Percentiles rank a stretch among this genome's conserved stretches.
These are phyloP conservation scores for Leptobrachium leishanense DNA, from an alignment of 2,113 vertebrate species.

Conservation along the genomic window DNA sequence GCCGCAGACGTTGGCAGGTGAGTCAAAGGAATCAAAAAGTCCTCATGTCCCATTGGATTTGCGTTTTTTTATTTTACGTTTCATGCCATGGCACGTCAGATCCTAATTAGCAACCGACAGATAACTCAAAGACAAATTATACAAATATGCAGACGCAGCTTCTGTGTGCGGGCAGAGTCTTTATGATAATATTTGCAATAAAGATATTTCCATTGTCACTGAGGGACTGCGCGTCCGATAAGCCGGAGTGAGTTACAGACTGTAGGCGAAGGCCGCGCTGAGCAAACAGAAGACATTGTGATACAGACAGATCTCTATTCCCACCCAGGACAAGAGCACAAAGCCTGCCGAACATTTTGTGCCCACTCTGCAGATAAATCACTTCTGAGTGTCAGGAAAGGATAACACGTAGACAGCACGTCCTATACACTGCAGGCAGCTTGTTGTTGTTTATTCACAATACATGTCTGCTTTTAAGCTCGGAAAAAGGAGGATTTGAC, in stretches of 20 bases:
- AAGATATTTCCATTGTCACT: constrained; percentile 57
- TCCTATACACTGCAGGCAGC: neutral
- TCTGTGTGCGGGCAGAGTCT: constrained; percentile 38
- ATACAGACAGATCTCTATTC: constrained; percentile 51
- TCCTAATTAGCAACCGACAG: constrained; percentile 62
- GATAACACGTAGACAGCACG: neutral
- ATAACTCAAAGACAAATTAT: constrained; percentile 53
- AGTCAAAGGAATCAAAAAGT: constrained; percentile 9
- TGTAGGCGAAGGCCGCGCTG: constrained; percentile 44
- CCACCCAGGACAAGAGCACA: constrained; percentile 52
- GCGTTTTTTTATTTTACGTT: constrained; percentile 39
- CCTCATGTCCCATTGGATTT: neutral
- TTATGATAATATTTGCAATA: constrained; percentile 60
- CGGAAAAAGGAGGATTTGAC: neutral
- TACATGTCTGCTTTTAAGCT: neutral
- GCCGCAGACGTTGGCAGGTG: neutral
- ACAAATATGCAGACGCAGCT: constrained; percentile 55
- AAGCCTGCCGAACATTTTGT: constrained; percentile 55
- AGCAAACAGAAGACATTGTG: constrained; percentile 60
- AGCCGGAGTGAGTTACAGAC: constrained; percentile 50
- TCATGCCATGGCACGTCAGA: constrained; percentile 54
- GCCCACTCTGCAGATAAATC: constrained; percentile 50
- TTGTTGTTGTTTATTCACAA: neutral
- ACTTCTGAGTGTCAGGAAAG: neutral
- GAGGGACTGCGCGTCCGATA: constrained; percentile 57